These are phyloP conservation scores for Hyposoter dolosus DNA, from an alignment of 2,888 invertebrate species.

Conservation along the genomic window DNA sequence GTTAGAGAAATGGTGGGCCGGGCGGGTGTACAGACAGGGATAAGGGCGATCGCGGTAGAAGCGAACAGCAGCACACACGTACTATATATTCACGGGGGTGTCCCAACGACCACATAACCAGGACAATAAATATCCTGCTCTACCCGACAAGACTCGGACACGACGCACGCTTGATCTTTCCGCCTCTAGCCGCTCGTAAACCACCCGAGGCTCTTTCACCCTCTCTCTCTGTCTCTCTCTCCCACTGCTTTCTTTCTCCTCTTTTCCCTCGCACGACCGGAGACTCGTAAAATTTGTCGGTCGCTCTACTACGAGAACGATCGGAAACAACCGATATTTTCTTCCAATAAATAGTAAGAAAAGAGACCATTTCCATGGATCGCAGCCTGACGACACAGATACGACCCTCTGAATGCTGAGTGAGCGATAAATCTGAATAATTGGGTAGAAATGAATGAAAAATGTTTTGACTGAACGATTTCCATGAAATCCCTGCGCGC, in stretches of 20 bases:
- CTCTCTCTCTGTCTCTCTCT: slow-evolving; percentile 32
- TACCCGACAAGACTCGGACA: slow-evolving; percentile 74
- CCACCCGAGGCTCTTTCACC: slow-evolving; percentile 55
- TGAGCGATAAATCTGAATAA: not conserved
- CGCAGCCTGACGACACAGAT: not conserved
- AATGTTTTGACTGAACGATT: not conserved
- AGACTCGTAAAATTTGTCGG: slow-evolving; percentile 78
- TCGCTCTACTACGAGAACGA: slow-evolving; percentile 50
- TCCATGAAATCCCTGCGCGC: not conserved
- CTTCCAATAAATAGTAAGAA: slow-evolving; percentile 37
- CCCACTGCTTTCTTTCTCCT: not conserved
- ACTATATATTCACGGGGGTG: slow-evolving; percentile 65
- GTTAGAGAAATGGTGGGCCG: slow-evolving; percentile 13
- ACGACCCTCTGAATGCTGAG: not conserved
- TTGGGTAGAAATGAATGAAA: not conserved
- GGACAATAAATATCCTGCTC: slow-evolving; percentile 80
- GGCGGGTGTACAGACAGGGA: not conserved
- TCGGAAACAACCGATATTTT: slow-evolving; percentile 58
- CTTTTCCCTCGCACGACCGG: slow-evolving; percentile 59
- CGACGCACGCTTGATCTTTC: slow-evolving; percentile 79
- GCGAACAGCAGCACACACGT: slow-evolving; percentile 20
- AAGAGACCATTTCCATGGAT: slow-evolving; percentile 15
- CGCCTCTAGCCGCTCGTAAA: slow-evolving; percentile 78
- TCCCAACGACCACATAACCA: slow-evolving; percentile 69
- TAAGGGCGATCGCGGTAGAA: not conserved